A percentile compares a stretch with the other conserved stretches of the same genome.
These are phyloP conservation scores for Eucriotettix oculatus DNA, from an alignment of 2,888 invertebrate genomes.

Conservation along the genomic window DNA sequence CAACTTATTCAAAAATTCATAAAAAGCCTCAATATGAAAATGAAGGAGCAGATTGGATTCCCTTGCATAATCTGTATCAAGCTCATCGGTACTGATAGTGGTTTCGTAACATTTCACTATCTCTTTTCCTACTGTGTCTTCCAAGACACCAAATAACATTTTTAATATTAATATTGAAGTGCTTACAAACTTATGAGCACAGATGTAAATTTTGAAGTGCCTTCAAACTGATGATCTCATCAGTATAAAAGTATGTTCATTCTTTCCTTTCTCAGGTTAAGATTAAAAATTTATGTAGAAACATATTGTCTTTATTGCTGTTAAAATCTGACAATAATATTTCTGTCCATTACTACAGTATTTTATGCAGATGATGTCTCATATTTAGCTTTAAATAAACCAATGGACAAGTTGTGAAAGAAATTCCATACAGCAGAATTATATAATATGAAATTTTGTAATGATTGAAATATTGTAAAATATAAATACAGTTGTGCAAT, in stretches of 20 bases:
- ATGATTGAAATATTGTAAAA: too few species aligned
- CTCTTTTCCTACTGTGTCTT: not conserved
- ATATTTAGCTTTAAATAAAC: too few species aligned
- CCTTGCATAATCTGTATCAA: slow-evolving; percentile 10
- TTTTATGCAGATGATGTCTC: too few species aligned
- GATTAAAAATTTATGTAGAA: not conserved
- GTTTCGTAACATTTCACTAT: too few species aligned
- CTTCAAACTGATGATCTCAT: not conserved
- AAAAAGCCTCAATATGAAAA: slow-evolving; percentile 7
- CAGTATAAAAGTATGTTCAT: not conserved
- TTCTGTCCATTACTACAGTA: not conserved
- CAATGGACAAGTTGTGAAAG: too few species aligned
- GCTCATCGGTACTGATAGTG: slow-evolving; percentile 9
- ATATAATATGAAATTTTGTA: too few species aligned
- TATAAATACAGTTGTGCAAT: too few species aligned
- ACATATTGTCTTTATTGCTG: not conserved
- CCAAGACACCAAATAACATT: not conserved
- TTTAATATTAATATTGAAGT: not conserved
- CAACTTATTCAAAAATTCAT: slow-evolving; percentile 9
- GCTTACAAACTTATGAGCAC: not conserved
- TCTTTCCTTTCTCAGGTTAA: too few species aligned
- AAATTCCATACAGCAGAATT: too few species aligned
- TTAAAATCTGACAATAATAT: not conserved
- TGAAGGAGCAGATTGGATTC: slow-evolving; percentile 10
- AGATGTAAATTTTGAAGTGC: not conserved